These are phyloP conservation scores for Liodrosophila aerea DNA, from an alignment of 2,888 invertebrate genomes.

Conservation along the genomic window DNA sequence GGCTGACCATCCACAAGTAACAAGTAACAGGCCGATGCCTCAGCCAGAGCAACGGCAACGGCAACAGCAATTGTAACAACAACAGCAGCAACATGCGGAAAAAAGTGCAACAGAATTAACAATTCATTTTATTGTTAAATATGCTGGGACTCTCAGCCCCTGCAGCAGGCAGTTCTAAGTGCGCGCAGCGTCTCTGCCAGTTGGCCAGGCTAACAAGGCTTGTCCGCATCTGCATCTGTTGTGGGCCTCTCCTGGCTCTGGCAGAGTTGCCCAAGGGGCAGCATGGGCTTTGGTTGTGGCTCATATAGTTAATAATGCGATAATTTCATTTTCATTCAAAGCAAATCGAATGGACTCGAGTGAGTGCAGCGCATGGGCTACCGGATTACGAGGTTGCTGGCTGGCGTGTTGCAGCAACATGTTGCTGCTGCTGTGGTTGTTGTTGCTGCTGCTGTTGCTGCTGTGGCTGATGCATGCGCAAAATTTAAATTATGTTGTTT, in stretches of 20 bases:
- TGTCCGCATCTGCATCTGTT: conserved; percentile 44
- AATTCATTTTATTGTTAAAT: conserved; percentile 78
- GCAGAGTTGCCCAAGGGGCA: conserved; percentile 7
- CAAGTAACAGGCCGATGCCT: conserved; percentile 25
- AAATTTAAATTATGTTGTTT: conserved; percentile 80
- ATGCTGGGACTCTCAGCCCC: conserved; percentile 34
- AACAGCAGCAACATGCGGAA: conserved; percentile 36
- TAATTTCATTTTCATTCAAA: conserved; percentile 78
- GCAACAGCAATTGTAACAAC: conserved; percentile 15
- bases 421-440: conserved; percentile 39
- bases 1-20: conserved; percentile 41
- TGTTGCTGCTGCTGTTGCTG: conserved; percentile 15
- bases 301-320: conserved; percentile 78
- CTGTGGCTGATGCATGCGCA: conserved; percentile 66
- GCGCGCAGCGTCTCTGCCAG: conserved; percentile 14
- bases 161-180: conserved; percentile 40
- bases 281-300: conserved; percentile 14
- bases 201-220: conserved; percentile 62
- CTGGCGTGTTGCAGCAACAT: conserved; percentile 75
- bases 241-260: not conserved
- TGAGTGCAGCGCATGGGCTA: conserved; percentile 45
- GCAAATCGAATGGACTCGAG: conserved; percentile 67
- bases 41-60: conserved; percentile 15
- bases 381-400: conserved; percentile 62
- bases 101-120: conserved; percentile 76